Base-by-base conservation (phyloP, 2,888 invertebrate species). In the Eristalis pertinax region DNA sequence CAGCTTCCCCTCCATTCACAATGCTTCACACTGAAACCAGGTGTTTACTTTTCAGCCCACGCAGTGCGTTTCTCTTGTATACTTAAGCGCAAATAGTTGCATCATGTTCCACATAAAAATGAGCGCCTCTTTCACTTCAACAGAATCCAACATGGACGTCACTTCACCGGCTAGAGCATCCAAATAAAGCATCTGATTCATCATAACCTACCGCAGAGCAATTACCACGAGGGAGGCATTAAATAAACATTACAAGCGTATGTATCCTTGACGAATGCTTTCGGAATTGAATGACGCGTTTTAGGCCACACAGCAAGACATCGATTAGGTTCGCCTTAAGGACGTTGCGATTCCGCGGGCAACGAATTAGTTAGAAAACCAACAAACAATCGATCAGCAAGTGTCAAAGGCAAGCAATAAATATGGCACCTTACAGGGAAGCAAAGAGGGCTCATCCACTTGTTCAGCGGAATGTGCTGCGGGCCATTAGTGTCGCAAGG, bases 351-450 rank as follows among this genome's bases (percentile, higher is more conserved):
- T 62, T 63, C 77, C 64, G 35, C 1, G 41, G 70, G 35, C 63
- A 32, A 63, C 15, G 19, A 43, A 60, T 67, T 77, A 63, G 62
- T 68, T 13, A 35, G 13, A 22, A 24, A 50, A 41, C 38, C 67
- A 77, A 50, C 32, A 82, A 67, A 72, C 38, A 68, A 83, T 68
- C 77, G 19, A 69, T 77, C 77, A 76, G 29, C 68, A 22, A 62
- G 15, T 56, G 56, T 11, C 35, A 11, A 50, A 10, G 26, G 11
- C 35, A 56, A 32, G 43, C 29, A 29, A 32, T 60, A 43, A 76
- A 41, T 60, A 29, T 26, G 35, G 22, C 22, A 19, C 32, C 4
- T n/a, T 35, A 24, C 32, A 24, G 19, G 11, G 22, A 41, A 38
- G n/a, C n/a, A 24, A 10, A 10, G 38, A 65, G 4, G 4, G n/a